Percentiles rank a stretch among this genome's conserved stretches.
phyloP scores from a whole-genome alignment of 2,888 invertebrate genomes.

The Abrostola triplasia region DNA sequence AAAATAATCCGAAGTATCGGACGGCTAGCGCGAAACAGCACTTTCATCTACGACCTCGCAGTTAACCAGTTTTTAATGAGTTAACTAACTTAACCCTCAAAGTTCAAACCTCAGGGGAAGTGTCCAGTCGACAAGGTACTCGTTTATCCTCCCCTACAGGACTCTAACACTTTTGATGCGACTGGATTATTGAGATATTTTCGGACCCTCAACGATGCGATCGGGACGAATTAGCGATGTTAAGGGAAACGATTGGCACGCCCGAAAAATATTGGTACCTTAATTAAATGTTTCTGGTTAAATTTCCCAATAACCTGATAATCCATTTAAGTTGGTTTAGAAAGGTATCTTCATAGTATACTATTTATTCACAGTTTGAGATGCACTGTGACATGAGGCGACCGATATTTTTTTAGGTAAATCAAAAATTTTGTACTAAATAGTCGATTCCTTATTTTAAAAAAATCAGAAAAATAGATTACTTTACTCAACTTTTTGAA shows the following conservation, averaged over 20 bases:
- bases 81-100: slow-evolving; percentile 57
- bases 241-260: slow-evolving; percentile 15
- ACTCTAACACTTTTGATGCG: slow-evolving; percentile 47
- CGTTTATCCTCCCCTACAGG: slow-evolving; percentile 43
- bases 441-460: no score
- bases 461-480: no score
- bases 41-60: slow-evolving; percentile 42
- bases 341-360: no score
- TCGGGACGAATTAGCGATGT: slow-evolving; percentile 34
- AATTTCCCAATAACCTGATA: background rate
- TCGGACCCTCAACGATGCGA: slow-evolving; percentile 26
- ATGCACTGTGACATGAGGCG: no score
- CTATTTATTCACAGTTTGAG: no score
- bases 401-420: no score
- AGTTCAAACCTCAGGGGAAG: slow-evolving; percentile 52
- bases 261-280: background rate
- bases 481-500: no score
- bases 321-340: no score
- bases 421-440: no score
- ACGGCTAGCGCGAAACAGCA: slow-evolving; percentile 27
- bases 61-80: slow-evolving; percentile 60
- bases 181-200: slow-evolving; percentile 41
- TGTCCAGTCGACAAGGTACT: slow-evolving; percentile 53
- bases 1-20: slow-evolving; percentile 26
- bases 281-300: background rate